Conservation (phyloP, 1,140 invertebrate genomes). For the Atta colombica region DNA sequence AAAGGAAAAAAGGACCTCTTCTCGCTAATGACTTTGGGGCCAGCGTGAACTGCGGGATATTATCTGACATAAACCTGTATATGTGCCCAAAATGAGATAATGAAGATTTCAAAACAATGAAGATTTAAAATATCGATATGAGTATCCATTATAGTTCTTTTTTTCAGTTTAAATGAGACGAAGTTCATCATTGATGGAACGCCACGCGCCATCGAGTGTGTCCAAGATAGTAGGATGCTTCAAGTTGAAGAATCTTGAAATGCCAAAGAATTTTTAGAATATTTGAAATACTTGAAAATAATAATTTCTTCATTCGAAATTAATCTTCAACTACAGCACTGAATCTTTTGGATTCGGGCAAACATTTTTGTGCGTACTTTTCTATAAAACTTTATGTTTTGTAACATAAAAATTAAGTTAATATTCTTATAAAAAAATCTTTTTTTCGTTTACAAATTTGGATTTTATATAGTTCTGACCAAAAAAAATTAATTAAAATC, state of each 20-base stretch:
- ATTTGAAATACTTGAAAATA: not conserved
- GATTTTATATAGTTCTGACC: no score
- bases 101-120: not conserved
- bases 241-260: not conserved
- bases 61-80: conserved; percentile 1
- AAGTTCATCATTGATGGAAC: not conserved
- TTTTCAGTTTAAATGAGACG: not conserved
- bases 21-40: conserved; percentile 19
- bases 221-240: not conserved
- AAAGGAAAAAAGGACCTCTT: not conserved
- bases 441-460: no score
- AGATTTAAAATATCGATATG: not conserved
- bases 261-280: not conserved
- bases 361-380: no score
- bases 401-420: no score
- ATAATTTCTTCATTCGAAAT: not conserved
- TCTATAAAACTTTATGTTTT: no score
- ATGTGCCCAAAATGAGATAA: conserved; percentile 13
- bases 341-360: no score
- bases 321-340: not conserved
- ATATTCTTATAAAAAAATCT: no score
- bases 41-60: not conserved
- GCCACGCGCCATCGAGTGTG: not conserved
- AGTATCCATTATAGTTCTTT: not conserved
- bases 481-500: no score